Evolutionary conservation across 2,888 invertebrate species (phyloP).

Genomic region (Acleris sparsana): DNA sequence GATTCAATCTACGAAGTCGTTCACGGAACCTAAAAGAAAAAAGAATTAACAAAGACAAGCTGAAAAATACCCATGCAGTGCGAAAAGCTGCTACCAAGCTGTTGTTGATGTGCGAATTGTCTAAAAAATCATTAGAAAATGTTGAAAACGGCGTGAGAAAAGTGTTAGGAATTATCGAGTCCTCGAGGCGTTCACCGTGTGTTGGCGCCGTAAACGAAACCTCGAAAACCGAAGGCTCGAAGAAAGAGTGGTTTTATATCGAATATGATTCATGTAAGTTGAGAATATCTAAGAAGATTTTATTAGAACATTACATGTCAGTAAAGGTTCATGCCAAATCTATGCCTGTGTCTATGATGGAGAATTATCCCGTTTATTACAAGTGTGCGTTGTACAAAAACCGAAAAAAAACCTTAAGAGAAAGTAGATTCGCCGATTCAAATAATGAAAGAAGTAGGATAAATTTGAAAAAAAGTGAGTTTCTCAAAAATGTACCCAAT

Average conservation of each 20-base stretch:
- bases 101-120: conserved; percentile 73
- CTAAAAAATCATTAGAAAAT: conserved; percentile 74
- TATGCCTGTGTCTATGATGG: conserved; percentile 55
- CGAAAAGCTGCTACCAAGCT: conserved; percentile 73
- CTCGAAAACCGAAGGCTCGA: neutral
- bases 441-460: neutral
- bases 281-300: conserved; percentile 61
- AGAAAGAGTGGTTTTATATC: conserved; percentile 53
- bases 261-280: conserved; percentile 57
- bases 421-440: conserved; percentile 23
- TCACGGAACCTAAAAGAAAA: conserved; percentile 69
- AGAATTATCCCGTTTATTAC: conserved; percentile 69
- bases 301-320: conserved; percentile 64
- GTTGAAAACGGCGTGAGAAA: conserved; percentile 70
- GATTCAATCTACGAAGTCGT: conserved; percentile 67
- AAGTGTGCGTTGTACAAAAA: conserved; percentile 64
- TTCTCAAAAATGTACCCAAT: neutral
- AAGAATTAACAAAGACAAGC: conserved; percentile 63
- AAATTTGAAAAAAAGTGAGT: conserved; percentile 8
- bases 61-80: conserved; percentile 69
- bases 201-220: conserved; percentile 50
- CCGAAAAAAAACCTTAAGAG: conserved; percentile 41
- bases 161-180: conserved; percentile 56
- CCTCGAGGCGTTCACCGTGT: conserved; percentile 48
- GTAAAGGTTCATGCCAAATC: conserved; percentile 60